Evolutionary conservation across 1,140 invertebrate species (phyloP).

Genomic region (Zeugodacus cucurbitae): DNA sequence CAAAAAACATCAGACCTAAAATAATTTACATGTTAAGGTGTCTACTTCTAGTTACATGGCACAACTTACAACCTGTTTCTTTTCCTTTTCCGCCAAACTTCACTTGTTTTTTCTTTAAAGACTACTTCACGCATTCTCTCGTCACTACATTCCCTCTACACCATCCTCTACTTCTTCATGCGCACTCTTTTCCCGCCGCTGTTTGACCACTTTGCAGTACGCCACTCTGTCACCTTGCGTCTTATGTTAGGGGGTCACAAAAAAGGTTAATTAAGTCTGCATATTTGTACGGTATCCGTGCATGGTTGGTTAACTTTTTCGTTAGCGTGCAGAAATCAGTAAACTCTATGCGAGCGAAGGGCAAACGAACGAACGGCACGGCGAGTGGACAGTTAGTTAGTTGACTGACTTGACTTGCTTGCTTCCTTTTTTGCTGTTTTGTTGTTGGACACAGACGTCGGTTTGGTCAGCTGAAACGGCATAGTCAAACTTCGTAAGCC

Average conservation of each 20-base stretch:
- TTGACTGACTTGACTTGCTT: too few relatives aligned
- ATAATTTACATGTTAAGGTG: background rate
- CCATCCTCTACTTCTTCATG: background rate
- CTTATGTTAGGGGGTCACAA: background rate
- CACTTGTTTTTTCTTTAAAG: background rate
- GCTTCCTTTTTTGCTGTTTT: background rate
- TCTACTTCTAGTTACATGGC: background rate
- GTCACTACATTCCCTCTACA: background rate
- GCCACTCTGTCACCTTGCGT: background rate
- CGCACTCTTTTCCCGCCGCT: background rate
- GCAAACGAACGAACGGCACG: background rate
- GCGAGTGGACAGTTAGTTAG: background rate
- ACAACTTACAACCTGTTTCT: background rate
- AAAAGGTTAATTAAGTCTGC: constrained; percentile 38
- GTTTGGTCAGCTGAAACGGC: background rate
- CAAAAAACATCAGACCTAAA: background rate
- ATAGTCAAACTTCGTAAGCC: background rate
- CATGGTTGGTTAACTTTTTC: constrained; percentile 13
- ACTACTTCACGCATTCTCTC: background rate
- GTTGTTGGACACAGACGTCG: background rate
- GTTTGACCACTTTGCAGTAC: background rate
- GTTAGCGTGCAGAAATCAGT: background rate
- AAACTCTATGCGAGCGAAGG: background rate
- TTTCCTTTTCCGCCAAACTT: background rate
- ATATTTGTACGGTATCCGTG: constrained; percentile 23